Evolutionary conservation across 2,888 invertebrate species (phyloP), one percentile per base, ranked within the genome.

Genomic region (Drosophila pegasa): DNA sequence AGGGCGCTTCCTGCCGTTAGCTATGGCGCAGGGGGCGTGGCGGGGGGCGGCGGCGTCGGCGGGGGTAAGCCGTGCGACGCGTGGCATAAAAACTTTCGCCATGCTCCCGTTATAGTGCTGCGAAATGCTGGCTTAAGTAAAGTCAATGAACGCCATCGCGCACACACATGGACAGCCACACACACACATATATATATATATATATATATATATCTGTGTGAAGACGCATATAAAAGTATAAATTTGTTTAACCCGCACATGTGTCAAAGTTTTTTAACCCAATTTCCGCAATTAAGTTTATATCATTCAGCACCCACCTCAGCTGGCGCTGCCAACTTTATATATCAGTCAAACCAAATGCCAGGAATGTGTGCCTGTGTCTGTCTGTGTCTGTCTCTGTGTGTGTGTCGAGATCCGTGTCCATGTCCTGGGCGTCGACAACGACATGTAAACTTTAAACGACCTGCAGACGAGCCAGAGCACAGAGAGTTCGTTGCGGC

Each of bases 231-330:
- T 38, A 38, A 35, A 43, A 50, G 48, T 61, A 83, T 80, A 76
- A 79, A 88, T 84, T 87, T 87, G 79, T 80, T 86, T 85, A 82
- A 75, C 80, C 83, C 88, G 86, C 83, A 79, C 81, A 89, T 86
- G 77, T 88, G 87, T 88, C 87, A 89, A 88, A 87, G 78, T 86
- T 88, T 80, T 80, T 81, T 81, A 86, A 77, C 82, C 87, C 82
- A 88, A 89, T 87, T 89, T 86, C 81, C 76, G 75, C 84, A 89
- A 87, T 89, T 87, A 87, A 88, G 87, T 89, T 89, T 89, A 89
- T 87, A 88, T 84, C 88, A 88, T 84, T 84, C 87, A 63, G 51
- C 64, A 72, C 69, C 78, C 62, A 72, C 78, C 73, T 68, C 68
- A 73, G 33, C 54, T 41, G 41, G 48, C 48, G 60, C 73, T 57